These are phyloP conservation scores for Intellagama lesueurii DNA, from an alignment of 2,797 vertebrate genomes.

Conservation along the genomic window DNA sequence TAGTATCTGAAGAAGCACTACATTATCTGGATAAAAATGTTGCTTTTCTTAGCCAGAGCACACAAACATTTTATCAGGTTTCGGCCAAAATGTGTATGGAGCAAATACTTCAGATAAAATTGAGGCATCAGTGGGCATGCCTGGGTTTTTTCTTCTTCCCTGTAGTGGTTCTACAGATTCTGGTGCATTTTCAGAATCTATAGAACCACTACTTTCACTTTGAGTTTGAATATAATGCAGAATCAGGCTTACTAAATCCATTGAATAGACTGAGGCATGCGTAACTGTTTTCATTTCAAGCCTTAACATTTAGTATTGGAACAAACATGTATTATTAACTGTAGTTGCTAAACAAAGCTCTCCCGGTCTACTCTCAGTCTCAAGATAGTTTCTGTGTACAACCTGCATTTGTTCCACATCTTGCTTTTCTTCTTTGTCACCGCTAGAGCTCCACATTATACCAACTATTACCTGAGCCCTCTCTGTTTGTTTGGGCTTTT, in stretches of 20 bases:
- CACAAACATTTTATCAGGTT: neutral
- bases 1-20: neutral
- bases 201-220: constrained; percentile 26
- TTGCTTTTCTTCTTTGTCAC: constrained; percentile 74
- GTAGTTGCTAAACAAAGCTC: neutral
- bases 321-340: neutral
- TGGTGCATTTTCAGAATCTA: constrained; percentile 8
- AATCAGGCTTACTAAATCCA: neutral
- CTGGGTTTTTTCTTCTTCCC: neutral
- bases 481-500: constrained; percentile 11
- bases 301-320: constrained; percentile 15
- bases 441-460: constrained; percentile 82
- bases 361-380: neutral
- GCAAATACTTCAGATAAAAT: constrained; percentile 13
- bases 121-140: constrained; percentile 25
- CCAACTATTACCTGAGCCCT: constrained; percentile 72
- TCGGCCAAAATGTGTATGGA: neutral
- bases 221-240: neutral
- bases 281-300: neutral
- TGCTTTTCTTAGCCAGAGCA: neutral
- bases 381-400: constrained; percentile 16
- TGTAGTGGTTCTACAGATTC: no score
- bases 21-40: neutral
- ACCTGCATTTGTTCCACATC: neutral
- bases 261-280: neutral